Base-by-base conservation (phyloP, 2,113 vertebrate genomes). In the Urocolius indicus region DNA sequence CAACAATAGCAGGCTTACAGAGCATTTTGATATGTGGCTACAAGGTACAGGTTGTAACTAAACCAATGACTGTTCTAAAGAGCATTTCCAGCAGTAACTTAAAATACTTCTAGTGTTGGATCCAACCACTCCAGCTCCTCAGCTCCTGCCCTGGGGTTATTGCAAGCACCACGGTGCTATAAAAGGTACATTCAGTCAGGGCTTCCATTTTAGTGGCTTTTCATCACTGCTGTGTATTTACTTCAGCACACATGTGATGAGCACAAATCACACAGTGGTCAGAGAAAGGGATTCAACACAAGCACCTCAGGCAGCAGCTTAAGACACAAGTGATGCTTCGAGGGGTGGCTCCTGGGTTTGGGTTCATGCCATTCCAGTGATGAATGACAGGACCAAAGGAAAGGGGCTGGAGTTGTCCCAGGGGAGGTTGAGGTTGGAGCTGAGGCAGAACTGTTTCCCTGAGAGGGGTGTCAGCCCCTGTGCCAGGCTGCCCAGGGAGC, bases 31-130 rank as follows among this genome's bases (percentile, higher is more conserved):
- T 89, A 87, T 2, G 65, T 14, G 86, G 84, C 52, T 43, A 81
- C 68, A 72, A 89, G 68, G 81, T 55, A 96, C 85, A 77, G 52
- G 76, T 52, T 90, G 75, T 63, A 86, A 92, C 84, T 79, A 78
- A 91, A 91, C 57, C 65, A 38, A 77, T 6, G 65, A 43, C 85
- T 72, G 52, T 68, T 75, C 38, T 62, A 62, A 93, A 81, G 68
- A 86, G 90, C 83, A 69, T 74, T 72, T 90, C 73, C 57, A 59
- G 36, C 61, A 65, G 57, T 11, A 71, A 38, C n/a, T 45, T 88
- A 90, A 94, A 93, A 91, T 90, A 94, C 88, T 85, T 73, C n/a
- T 12, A 41, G 36, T 20, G 30, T 59, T 80, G 71, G 63, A 66
- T 94, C 82, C 51, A 68, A 16, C 82, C 55, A 38, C 76, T 83